phyloP scores from a whole-genome alignment of 1,140 invertebrate genomes.

The Nilaparvata lugens region DNA sequence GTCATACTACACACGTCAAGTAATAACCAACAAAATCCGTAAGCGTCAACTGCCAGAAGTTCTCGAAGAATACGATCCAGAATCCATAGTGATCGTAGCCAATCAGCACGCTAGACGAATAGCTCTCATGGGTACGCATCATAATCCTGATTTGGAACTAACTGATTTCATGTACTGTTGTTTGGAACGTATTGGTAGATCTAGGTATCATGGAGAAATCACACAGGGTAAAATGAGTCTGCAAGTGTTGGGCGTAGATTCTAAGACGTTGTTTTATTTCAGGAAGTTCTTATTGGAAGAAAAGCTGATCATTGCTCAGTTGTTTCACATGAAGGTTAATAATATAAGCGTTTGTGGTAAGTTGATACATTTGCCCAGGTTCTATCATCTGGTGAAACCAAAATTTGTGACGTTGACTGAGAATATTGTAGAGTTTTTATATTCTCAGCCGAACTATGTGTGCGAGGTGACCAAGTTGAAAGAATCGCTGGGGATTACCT shows the following conservation, averaged over 20 bases:
- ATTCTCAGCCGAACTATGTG: slow-evolving; percentile 40
- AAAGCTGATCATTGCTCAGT: slow-evolving; percentile 55
- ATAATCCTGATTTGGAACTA: slow-evolving; percentile 45
- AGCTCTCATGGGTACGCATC: slow-evolving; percentile 43
- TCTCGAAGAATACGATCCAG: slow-evolving; percentile 44
- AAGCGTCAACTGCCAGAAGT: slow-evolving; percentile 36
- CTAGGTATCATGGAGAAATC: slow-evolving; percentile 57
- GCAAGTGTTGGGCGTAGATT: slow-evolving; percentile 41
- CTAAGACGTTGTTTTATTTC: slow-evolving; percentile 58
- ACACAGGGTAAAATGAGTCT: slow-evolving; percentile 55
- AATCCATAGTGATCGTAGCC: slow-evolving; percentile 58
- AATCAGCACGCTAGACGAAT: slow-evolving; percentile 48
- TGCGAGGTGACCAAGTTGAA: slow-evolving; percentile 45
- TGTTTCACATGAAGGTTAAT: slow-evolving; percentile 34
- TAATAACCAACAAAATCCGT: slow-evolving; percentile 37
- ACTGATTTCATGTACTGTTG: slow-evolving; percentile 55
- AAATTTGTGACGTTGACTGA: slow-evolving; percentile 45
- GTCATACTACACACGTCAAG: slow-evolving; percentile 43
- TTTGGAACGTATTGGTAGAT: slow-evolving; percentile 65
- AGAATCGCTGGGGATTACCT: slow-evolving; percentile 35
- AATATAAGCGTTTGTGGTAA: slow-evolving; percentile 38
- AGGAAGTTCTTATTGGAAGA: slow-evolving; percentile 48
- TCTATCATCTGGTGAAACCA: slow-evolving; percentile 47
- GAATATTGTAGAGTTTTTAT: slow-evolving; percentile 45
- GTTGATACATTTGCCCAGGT: slow-evolving; percentile 49